Base-by-base conservation (phyloP, 1,140 invertebrate genomes). In the Drosophila bocki region DNA sequence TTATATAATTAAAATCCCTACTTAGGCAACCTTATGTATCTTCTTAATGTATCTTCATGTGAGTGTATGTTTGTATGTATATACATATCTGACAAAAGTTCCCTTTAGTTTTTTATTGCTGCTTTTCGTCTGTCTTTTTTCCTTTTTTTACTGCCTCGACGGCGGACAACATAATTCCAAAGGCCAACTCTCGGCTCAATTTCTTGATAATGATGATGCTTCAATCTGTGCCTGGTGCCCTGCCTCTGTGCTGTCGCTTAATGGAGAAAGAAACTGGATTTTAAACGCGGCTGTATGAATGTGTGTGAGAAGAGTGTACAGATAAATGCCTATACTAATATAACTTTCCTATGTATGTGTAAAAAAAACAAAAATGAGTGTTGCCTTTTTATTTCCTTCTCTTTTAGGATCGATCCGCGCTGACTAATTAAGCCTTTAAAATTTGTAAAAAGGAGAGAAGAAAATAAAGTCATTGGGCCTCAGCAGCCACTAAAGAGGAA, bases 401-500 rank as follows among this genome's bases (percentile, higher is more conserved):
- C 65, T 59, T 65, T 68, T 74, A 54, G 59, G 59, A 54, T 83
- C 56, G 67, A 88, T 78, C 51, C 68, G 67, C 76, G 67, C 76
- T 78, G 80, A 83, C 83, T 87, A 87, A 87, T 87, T 87, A 87
- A 87, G 83, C 84, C 84, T 69, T 87, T 80, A 80, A 80, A 83
- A 88, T 80, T 76, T 67, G 48, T 51, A 58, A 44, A 45, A 26
- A 70, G 41, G 35, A 59, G 37, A 57, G 62, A 61, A 37, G 67
- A 80, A 83, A 87, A 87, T 88, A 63, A 83, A 87, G 84, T 87
- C 80, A 87, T 86, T 86, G 81, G 61, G 78, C 47, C 51, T 63
- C 35, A 29, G 60, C 56, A 47, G 32, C 35, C 41, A 41, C 32
- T 80, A 62, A 56, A 58, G 39, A 42, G 56, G 41, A 41, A 51